These are phyloP conservation scores for Pectinophora gossypiella DNA, from an alignment of 1,140 invertebrate species.

Conservation along the genomic window DNA sequence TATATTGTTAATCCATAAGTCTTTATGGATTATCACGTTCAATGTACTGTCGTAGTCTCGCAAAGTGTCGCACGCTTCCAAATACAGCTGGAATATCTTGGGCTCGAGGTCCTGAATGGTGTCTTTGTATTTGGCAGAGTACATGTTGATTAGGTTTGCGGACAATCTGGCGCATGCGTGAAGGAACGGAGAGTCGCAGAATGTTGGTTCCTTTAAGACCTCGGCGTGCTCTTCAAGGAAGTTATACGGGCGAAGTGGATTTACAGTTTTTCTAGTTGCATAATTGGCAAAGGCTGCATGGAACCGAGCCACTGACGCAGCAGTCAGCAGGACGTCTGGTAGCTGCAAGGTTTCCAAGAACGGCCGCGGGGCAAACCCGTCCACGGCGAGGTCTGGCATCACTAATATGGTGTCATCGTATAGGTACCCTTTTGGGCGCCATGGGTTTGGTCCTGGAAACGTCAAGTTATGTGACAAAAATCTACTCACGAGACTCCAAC, in stretches of 20 bases:
- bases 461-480: not conserved
- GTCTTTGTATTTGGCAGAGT: conserved; percentile 30
- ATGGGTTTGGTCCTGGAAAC: conserved; percentile 35
- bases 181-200: conserved; percentile 39
- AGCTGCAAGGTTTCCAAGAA: conserved; percentile 30
- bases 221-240: conserved; percentile 25
- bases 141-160: conserved; percentile 32
- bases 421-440: conserved; percentile 36
- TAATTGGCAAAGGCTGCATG: conserved; percentile 50
- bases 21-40: conserved; percentile 71
- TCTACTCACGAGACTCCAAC: no score
- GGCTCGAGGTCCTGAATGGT: conserved; percentile 27
- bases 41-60: conserved; percentile 35
- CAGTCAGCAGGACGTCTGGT: conserved; percentile 27
- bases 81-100: conserved; percentile 22
- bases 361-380: conserved; percentile 34
- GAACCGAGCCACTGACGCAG: conserved; percentile 39
- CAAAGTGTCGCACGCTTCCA: conserved; percentile 36
- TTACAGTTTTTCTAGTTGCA: conserved; percentile 22
- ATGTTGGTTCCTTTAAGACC: conserved; percentile 32
- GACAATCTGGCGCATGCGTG: conserved; percentile 36
- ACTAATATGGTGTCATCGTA: conserved; percentile 42
- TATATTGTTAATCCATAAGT: conserved; percentile 74
- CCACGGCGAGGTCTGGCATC: conserved; percentile 35
- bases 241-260: conserved; percentile 13